These are phyloP conservation scores for Drosophila multiciliata DNA, from an alignment of 2,888 invertebrate genomes.

Conservation along the genomic window DNA sequence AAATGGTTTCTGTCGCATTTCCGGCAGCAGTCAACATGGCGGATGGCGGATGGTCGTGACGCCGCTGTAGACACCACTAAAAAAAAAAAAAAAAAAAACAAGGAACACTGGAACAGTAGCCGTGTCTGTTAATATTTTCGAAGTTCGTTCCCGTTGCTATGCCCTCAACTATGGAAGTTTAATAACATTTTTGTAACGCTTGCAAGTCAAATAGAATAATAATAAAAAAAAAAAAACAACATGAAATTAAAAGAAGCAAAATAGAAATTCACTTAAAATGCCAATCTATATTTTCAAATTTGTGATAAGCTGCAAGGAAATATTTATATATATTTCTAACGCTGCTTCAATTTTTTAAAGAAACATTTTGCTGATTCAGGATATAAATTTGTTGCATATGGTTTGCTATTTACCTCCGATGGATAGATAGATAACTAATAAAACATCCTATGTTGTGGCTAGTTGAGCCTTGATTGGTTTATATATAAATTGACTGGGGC, in stretches of 20 bases:
- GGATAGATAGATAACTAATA: neutral
- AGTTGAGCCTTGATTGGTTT: neutral
- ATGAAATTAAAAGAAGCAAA: neutral
- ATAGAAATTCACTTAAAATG: neutral
- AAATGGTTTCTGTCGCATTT: constrained; percentile 79
- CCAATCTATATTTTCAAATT: neutral
- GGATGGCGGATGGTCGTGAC: constrained; percentile 62
- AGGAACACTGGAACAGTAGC: constrained; percentile 23
- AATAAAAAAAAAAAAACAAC: neutral
- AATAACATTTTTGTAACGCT: constrained; percentile 28
- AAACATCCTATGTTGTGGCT: neutral
- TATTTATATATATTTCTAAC: neutral
- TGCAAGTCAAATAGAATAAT: constrained; percentile 1
- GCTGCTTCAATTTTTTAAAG: neutral
- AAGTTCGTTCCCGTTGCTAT: constrained; percentile 25
- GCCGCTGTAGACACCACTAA: constrained; percentile 65
- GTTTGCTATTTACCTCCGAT: neutral
- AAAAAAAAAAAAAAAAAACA: constrained; percentile 9
- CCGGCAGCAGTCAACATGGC: constrained; percentile 73
- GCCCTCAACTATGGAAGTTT: constrained; percentile 16
- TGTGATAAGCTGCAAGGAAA: neutral
- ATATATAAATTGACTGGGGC: neutral
- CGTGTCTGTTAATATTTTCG: constrained; percentile 64
- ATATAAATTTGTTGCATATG: neutral
- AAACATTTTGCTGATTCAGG: neutral